Evolutionary conservation across 2,113 vertebrate genomes (phyloP), one percentile per base, ranked within the genome.

Genomic region (Acanthochromis polyacanthus): DNA sequence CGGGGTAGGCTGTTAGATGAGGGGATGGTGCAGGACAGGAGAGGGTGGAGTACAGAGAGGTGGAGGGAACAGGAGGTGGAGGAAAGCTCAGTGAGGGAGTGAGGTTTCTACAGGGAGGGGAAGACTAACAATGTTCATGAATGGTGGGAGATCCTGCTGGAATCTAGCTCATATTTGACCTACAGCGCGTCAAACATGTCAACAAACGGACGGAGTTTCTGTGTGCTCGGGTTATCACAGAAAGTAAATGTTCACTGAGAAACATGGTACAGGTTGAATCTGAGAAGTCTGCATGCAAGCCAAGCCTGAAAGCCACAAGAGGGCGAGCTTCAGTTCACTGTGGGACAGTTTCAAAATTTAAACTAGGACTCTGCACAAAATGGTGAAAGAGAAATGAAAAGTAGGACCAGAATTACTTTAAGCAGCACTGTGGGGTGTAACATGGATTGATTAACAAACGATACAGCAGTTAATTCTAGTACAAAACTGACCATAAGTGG

Each of bases 1-100:
- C 97, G 0, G 96, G 96, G 89, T 97, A 97, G 92, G 96, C 96
- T 97, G 96, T 96, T 96, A 91, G 94, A 93, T 93, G 94, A 93
- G 85, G 91, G 94, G 74, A 81, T 43, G 68, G 48, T 9, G 15
- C 23, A 55, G 28, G 63, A 68, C 91, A 87, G 94, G 88, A 94
- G 71, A 83, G 48, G 85, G 72, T 74, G 68, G 84, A 74, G 72
- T 70, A 80, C 82, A 85, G 60, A 88, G 82, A 83, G 65, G 72
- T 86, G 71, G 76, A 72, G 68, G 82, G 55, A 71, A 80, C 57
- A 77, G 82, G 75, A 74, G 53, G 72, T 75, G 67, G 71, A 76
- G 82, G 87, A 86, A 69, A 91, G 75, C 70, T 73, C 75, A 80
- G 75, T 80, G 80, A 88, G 70, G 81, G 80, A 70, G 82, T 85